These are phyloP conservation scores for Cebuella pygmaea DNA, from an alignment of 2,797 vertebrate species.

Conservation along the genomic window DNA sequence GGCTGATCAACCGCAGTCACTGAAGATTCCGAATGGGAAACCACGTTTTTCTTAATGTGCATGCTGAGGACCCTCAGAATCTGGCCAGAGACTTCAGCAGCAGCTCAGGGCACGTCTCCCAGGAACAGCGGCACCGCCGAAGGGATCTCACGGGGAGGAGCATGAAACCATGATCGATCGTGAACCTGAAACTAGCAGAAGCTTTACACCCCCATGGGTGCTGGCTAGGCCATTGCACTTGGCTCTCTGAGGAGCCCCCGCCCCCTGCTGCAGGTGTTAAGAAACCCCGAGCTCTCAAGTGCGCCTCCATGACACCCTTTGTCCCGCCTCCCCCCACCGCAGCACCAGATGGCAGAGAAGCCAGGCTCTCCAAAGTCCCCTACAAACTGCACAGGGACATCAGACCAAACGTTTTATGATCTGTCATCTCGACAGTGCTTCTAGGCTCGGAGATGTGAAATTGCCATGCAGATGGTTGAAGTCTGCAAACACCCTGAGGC, in stretches of 20 bases:
- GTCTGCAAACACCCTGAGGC: background rate
- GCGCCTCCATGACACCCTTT: background rate
- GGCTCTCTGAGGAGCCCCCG: background rate
- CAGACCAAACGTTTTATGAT: background rate
- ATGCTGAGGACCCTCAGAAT: background rate
- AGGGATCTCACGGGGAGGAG: background rate
- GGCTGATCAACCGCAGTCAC: background rate
- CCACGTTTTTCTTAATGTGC: background rate
- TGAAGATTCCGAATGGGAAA: background rate
- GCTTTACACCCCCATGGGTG: background rate
- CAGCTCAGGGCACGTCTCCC: background rate
- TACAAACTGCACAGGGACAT: background rate
- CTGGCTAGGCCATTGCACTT: background rate
- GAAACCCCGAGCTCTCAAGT: background rate
- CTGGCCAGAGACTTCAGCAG: background rate
- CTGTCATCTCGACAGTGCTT: background rate
- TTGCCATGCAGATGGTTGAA: background rate
- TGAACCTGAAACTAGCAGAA: background rate
- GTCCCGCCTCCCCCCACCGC: background rate
- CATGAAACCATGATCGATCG: background rate
- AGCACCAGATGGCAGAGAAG: background rate
- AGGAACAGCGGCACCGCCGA: background rate
- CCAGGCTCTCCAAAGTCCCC: background rate
- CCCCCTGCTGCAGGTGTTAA: fast-evolving
- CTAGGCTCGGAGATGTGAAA: background rate